Conservation (phyloP, 1,140 invertebrate species). For the Physella acuta region DNA sequence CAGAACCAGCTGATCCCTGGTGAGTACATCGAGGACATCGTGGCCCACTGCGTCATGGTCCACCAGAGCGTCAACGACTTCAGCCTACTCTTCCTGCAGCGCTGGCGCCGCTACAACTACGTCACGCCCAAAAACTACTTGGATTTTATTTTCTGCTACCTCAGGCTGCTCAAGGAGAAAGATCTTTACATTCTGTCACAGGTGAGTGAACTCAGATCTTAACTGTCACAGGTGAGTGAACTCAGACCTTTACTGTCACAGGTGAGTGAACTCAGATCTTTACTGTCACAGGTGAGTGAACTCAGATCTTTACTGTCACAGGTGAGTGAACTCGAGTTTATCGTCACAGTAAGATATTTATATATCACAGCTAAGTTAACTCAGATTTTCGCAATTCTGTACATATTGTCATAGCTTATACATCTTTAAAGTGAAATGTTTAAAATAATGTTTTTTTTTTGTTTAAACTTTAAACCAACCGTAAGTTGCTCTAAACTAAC, state of each 20-base stretch:
- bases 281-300: no score
- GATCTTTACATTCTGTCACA: constrained; percentile 69
- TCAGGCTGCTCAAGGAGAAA: constrained; percentile 73
- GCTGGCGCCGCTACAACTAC: constrained; percentile 76
- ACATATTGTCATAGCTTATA: no score
- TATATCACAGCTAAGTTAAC: no score
- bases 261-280: no score
- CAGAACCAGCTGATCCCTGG: constrained; percentile 67
- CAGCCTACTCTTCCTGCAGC: constrained; percentile 70
- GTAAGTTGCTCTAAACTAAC: no score
- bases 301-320: not conserved
- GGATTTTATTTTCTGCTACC: constrained; percentile 79
- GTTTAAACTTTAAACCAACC: no score
- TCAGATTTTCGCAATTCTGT: no score
- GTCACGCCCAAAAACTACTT: constrained; percentile 88
- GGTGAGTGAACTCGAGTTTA: not conserved
- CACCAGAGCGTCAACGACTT: constrained; percentile 74
- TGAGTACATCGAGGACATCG: constrained; percentile 69
- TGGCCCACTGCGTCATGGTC: constrained; percentile 80
- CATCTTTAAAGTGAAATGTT: no score
- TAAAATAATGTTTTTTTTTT: no score
- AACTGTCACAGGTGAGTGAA: no score
- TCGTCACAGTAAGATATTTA: no score
- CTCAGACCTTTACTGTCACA: no score
- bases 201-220: constrained; percentile 52